phyloP scores from a whole-genome alignment of 2,113 vertebrate genomes.

The Lethenteron camtschaticum region DNA sequence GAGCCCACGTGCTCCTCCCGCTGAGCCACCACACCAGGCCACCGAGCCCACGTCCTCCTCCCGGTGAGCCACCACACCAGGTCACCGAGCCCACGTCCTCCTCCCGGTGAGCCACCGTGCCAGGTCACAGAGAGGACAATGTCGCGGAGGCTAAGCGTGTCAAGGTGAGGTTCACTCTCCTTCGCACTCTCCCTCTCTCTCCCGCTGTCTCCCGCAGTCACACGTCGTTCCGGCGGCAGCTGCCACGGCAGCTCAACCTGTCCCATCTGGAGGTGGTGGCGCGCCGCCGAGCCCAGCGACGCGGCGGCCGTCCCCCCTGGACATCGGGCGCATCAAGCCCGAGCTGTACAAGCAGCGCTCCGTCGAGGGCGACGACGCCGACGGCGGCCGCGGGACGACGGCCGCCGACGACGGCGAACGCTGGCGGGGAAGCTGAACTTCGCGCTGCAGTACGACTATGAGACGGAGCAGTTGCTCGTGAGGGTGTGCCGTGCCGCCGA shows the following conservation, averaged over 20 bases:
- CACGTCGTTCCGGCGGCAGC: constrained; percentile 77
- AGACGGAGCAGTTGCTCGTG: constrained; percentile 62
- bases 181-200: not conserved
- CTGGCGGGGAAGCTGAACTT: constrained; percentile 85
- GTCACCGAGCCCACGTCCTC: constrained; percentile 63
- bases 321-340: constrained; percentile 72
- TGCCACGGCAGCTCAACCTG: constrained; percentile 70
- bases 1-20: no score
- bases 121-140: no score
- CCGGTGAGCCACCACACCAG: constrained; percentile 20
- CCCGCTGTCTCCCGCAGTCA: constrained; percentile 29
- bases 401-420: constrained; percentile 44
- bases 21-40: no score
- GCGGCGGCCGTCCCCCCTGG: constrained; percentile 42
- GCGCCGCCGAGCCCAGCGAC: constrained; percentile 17
- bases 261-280: constrained; percentile 36
- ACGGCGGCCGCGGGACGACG: constrained; percentile 44
- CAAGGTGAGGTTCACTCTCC: not conserved
- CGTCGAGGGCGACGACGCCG: constrained; percentile 42
- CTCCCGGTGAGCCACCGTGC: constrained; percentile 30
- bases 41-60: no score
- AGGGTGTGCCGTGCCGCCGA: constrained; percentile 70
- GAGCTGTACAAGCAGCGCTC: constrained; percentile 76
- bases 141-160: not conserved
- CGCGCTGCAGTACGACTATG: constrained; percentile 78